Evolutionary conservation across 2,888 invertebrate species (phyloP).

Genomic region (Eubasilissa splendida): DNA sequence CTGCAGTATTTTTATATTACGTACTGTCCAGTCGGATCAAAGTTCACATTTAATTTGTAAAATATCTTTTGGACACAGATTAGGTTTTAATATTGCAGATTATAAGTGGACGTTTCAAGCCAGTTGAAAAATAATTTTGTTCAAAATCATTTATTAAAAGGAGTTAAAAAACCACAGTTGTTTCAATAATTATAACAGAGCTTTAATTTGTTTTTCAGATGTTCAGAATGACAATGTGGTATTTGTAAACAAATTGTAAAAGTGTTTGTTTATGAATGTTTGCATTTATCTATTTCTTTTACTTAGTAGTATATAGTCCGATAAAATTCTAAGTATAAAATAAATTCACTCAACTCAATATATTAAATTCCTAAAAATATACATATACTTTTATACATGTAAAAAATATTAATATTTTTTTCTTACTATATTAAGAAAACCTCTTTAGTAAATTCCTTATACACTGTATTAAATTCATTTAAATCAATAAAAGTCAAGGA

Average conservation of each 20-base stretch:
- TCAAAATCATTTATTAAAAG: constrained; percentile 30
- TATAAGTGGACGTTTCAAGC: background rate
- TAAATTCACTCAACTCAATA: constrained; percentile 5
- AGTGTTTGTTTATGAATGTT: too few species aligned
- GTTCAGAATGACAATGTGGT: background rate
- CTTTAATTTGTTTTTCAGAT: constrained; percentile 3
- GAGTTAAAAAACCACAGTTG: constrained; percentile 29
- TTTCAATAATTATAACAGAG: constrained; percentile 21
- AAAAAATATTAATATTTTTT: constrained; percentile 24
- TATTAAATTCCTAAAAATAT: constrained; percentile 8
- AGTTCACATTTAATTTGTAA: too few species aligned
- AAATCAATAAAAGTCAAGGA: constrained; percentile 1
- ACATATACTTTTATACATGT: constrained; percentile 32
- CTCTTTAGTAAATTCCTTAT: constrained; percentile 10
- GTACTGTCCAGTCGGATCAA: too few species aligned
- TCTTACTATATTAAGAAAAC: constrained; percentile 6
- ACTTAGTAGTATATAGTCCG: background rate
- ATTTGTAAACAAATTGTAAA: background rate
- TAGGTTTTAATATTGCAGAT: background rate
- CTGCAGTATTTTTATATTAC: too few species aligned
- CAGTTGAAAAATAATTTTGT: constrained; percentile 12
- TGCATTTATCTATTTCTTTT: background rate
- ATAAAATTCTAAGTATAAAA: too few species aligned
- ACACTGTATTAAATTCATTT: constrained; percentile 12
- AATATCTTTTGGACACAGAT: too few species aligned